A percentile compares a stretch with the other conserved stretches of the same genome.
Conservation (phyloP, 1,140 invertebrate species). For the Bursaphelenchus mucronatus region DNA sequence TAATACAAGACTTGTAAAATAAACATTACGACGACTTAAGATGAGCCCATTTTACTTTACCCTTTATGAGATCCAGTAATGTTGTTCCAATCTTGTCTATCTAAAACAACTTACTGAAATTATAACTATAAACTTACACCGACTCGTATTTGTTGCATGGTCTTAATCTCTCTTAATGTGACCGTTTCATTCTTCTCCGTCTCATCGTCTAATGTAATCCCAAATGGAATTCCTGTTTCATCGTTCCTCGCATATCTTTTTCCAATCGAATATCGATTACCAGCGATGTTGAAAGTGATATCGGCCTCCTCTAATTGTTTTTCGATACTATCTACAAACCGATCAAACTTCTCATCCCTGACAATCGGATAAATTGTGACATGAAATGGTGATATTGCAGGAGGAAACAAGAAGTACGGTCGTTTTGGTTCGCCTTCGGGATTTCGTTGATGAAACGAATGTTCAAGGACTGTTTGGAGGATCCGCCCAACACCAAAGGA, state of each 20-base stretch:
- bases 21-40: no score
- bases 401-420: constrained; percentile 73
- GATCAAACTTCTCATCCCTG: constrained; percentile 78
- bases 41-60: no score
- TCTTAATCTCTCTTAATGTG: constrained; percentile 86
- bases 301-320: constrained; percentile 72
- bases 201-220: constrained; percentile 96
- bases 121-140: constrained; percentile 66
- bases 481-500: constrained; percentile 96
- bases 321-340: constrained; percentile 74
- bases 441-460: constrained; percentile 78
- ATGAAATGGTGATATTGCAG: constrained; percentile 86
- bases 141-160: constrained; percentile 86
- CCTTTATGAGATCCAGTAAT: no score
- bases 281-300: constrained; percentile 81
- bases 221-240: constrained; percentile 95
- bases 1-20: no score
- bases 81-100: no score
- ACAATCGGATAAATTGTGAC: constrained; percentile 90
- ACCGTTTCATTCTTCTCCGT: constrained; percentile 77
- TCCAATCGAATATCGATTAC: constrained; percentile 91
- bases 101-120: no score
- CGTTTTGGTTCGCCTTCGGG: constrained; percentile 84
- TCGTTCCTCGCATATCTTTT: constrained; percentile 83
- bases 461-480: constrained; percentile 91